Base-by-base conservation (phyloP, 2,888 invertebrate species). In the Platerodrilus igneus region DNA sequence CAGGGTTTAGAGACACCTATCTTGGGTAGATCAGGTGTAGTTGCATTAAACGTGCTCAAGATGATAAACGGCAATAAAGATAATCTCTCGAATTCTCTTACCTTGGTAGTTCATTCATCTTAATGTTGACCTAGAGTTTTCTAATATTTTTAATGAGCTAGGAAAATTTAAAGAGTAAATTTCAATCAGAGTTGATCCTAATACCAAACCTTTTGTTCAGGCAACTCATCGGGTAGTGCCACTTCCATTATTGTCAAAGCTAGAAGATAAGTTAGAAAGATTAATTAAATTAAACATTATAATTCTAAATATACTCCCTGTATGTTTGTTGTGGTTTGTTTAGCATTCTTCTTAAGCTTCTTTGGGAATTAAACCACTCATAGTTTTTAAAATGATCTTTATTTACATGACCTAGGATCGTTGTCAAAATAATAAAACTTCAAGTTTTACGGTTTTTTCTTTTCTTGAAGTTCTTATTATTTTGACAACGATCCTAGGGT, bases 211-310 rank as follows among this genome's bases (percentile, higher is more conserved):
- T 3, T 56, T 41, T 44, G 50, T 56, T 3, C 33, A 57, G 11
- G 41, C 51, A 6, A 38, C 54, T 7, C 60, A 60, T 6, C 44
- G 63, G 30, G 33, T 58, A 14, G 52, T 64, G 4, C 53, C 62
- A 3, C 27, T 65, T 14, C 59, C 63, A 2, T 29, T 62, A 10
- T 27, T 57, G 29, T 27, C 48, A 7, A 52, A 56, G 36, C 46
- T 66, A 6, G 57, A 59, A 45, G 13, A 31, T 8, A 58, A 65
- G 47, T 29, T 66, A 11, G 37, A 56, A 10, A 45, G 41, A 31
- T 50, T 63, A 51, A 34, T 48, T 30, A 32, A 40, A 8, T 13
- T 48, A 21, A 54, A 46, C 3, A 52, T 63, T 2, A 62, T 64
- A 27, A 47, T 45, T 17, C 35, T 46, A 3, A 56, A 63, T 1